Percentiles rank a stretch among this genome's conserved stretches.
Evolutionary conservation across 2,113 vertebrate species (phyloP).

Genomic region (Dolichotis patagonum): DNA sequence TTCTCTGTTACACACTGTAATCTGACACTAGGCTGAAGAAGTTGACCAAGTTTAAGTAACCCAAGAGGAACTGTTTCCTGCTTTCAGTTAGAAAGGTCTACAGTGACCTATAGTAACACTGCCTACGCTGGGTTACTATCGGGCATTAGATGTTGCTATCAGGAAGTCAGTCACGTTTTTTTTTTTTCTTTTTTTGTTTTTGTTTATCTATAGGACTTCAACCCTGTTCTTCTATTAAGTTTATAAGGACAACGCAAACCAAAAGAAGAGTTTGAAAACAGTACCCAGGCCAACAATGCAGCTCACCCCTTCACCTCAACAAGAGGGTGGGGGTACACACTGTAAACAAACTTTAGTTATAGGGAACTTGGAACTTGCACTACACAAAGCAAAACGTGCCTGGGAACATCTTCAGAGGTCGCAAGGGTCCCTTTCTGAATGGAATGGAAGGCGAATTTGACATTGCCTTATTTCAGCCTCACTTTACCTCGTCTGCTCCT

Average conservation of each 20-base stretch:
- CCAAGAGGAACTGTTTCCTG: slow-evolving; percentile 87
- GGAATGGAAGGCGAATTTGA: slow-evolving; percentile 21
- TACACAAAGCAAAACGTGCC: not conserved
- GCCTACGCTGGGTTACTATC: slow-evolving; percentile 91
- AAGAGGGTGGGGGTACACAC: not conserved
- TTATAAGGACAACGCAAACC: slow-evolving; percentile 17
- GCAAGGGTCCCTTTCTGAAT: rapidly evolving
- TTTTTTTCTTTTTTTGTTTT: not conserved
- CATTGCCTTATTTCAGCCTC: slow-evolving; percentile 17
- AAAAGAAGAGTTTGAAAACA: slow-evolving; percentile 11
- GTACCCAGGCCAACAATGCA: not conserved
- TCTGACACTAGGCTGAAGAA: slow-evolving; percentile 84
- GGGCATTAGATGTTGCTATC: slow-evolving; percentile 83
- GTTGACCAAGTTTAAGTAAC: slow-evolving; percentile 83
- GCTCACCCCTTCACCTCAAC: not conserved
- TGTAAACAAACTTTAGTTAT: not conserved
- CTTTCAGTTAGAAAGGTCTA: slow-evolving; percentile 81
- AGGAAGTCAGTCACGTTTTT: slow-evolving; percentile 1
- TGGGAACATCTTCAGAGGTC: not conserved
- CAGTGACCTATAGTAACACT: slow-evolving; percentile 94
- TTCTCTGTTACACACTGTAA: slow-evolving; percentile 84
- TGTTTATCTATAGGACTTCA: not conserved
- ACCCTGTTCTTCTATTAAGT: not conserved
- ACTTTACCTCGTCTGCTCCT: slow-evolving; percentile 97
- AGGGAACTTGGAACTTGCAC: not conserved